phyloP scores from a whole-genome alignment of 2,888 invertebrate species.

The Timandra comae region DNA sequence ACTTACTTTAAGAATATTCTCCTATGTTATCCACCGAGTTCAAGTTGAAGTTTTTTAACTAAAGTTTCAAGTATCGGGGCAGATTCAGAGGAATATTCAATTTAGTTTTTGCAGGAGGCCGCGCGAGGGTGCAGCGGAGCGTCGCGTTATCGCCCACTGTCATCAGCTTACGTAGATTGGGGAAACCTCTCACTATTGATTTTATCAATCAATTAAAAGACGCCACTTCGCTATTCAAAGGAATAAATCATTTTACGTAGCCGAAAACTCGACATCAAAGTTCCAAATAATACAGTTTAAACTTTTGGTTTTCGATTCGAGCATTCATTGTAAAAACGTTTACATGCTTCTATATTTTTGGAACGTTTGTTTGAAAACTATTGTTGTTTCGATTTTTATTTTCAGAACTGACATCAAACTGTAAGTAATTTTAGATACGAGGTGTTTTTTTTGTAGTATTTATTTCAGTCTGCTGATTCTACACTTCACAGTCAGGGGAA shows the following conservation, averaged over 20 bases:
- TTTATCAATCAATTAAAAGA: constrained; percentile 35
- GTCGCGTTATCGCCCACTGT: constrained; percentile 34
- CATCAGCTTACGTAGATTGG: constrained; percentile 40
- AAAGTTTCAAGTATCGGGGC: constrained; percentile 14
- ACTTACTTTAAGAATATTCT: constrained; percentile 3
- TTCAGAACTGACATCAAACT: no score
- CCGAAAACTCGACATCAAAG: no score
- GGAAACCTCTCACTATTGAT: constrained; percentile 29
- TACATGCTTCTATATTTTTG: no score
- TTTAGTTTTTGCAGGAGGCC: constrained; percentile 51
- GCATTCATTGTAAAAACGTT: no score
- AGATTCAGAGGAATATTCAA: constrained; percentile 41
- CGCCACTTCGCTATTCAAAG: constrained; percentile 19
- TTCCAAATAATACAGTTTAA: no score
- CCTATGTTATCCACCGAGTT: constrained; percentile 4
- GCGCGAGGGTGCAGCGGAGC: constrained; percentile 46
- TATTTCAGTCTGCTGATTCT: constrained; percentile 59
- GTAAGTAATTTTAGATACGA: constrained; percentile 14
- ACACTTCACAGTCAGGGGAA: constrained; percentile 57
- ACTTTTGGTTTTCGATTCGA: no score
- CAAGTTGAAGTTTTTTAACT: constrained; percentile 20
- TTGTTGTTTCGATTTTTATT: constrained; percentile 1
- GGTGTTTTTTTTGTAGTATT: constrained; percentile 36
- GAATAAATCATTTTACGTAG: constrained; percentile 11
- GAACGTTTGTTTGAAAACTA: no score